Evolutionary conservation across 2,797 vertebrate genomes (phyloP).

Genomic region (Scolopax rusticola): DNA sequence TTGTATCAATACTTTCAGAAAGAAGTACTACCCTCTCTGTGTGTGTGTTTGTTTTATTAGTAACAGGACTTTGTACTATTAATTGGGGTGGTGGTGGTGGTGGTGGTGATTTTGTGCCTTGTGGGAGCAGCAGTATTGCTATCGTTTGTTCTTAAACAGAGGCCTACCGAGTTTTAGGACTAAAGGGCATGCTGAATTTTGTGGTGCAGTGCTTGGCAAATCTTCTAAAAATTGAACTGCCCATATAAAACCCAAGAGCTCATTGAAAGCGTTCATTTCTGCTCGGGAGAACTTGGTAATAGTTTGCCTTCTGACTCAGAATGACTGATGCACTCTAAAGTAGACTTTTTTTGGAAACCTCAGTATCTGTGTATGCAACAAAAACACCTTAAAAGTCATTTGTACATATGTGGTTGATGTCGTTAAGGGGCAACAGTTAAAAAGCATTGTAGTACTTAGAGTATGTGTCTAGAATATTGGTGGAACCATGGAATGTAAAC

Average conservation of each 20-base stretch:
- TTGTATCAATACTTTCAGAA: not conserved
- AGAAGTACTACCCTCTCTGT: not conserved
- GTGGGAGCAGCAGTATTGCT: not conserved
- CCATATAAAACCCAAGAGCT: not conserved
- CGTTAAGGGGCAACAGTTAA: not conserved
- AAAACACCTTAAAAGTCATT: not conserved
- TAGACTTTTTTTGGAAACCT: not conserved
- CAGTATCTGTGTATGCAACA: not conserved
- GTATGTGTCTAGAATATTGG: not conserved
- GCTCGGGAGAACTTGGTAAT: not conserved
- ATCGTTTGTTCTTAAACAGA: not conserved
- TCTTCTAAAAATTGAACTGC: not conserved
- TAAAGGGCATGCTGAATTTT: not conserved
- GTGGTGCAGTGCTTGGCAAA: not conserved
- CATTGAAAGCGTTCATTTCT: not conserved
- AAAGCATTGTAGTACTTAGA: not conserved
- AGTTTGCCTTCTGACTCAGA: not conserved
- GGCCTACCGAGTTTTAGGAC: not conserved
- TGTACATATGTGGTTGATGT: not conserved
- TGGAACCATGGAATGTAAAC: not conserved
- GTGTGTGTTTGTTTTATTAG: constrained; percentile 16
- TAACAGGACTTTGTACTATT: not conserved
- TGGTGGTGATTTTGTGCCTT: not conserved
- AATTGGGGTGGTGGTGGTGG: not conserved
- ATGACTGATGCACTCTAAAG: not conserved